Evolutionary conservation across 2,113 vertebrate genomes (phyloP), one percentile per base, ranked within the genome.

Genomic region (Tauraco erythrolophus): DNA sequence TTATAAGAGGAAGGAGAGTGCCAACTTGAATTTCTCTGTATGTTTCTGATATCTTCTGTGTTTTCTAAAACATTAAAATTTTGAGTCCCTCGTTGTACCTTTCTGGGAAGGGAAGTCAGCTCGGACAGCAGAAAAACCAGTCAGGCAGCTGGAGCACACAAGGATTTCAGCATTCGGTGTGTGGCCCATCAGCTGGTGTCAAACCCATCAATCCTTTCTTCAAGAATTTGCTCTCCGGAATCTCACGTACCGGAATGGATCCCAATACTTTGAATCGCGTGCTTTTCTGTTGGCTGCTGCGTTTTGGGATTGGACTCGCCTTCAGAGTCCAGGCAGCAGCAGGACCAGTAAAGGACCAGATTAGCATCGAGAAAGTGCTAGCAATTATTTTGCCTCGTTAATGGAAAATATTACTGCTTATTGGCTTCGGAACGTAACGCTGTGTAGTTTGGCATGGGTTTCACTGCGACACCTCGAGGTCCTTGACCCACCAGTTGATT

Each of bases 251-350:
- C 27, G 14, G 51, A 28, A 18, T 0, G 76, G 79, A 19, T 70
- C 37, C 39, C 9, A 9, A 1, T 13, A 1, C 39, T 68, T 62
- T 22, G 35, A 45, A 25, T 43, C 30, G 1, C 5, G 0, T 4
- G 24, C 13, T 30, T 79, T 84, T 68, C 35, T 82, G 46, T 17
- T 69, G 1, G 0, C 3, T 58, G 68, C 70, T 78, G 39, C 30
- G 1, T 0, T 68, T 9, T 50, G 86, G 46, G 41, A 10, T 24
- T 43, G 30, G 10, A 1, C 53, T 37, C 1, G 0, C 19, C 66
- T 79, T 11, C 54, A 46, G 53, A 61, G 4, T 28, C 81, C n/a
- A 22, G 37, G 72, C 84, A 94, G 91, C 43, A 7, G 28, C 19
- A 30, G 91, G 83, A 56, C 61, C 75, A 54, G n/a, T 19, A 12